These are phyloP conservation scores for Nephrotoma guestfalica DNA, from an alignment of 2,888 invertebrate species.

Conservation along the genomic window DNA sequence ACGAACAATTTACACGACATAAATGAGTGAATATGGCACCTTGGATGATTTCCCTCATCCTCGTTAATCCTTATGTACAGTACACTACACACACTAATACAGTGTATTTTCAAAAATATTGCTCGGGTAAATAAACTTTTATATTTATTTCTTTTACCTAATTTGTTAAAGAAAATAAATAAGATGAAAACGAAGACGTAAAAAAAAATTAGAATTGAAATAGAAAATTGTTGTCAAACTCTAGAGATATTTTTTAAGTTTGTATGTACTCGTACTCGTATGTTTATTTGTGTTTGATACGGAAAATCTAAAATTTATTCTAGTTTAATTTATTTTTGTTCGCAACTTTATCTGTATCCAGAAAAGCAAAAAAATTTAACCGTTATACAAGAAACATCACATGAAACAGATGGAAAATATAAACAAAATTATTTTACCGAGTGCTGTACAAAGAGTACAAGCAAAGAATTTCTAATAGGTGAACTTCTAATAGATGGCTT, in stretches of 20 bases:
- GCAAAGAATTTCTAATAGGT: too few relatives aligned
- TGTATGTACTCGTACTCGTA: too few relatives aligned
- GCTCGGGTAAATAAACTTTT: background rate
- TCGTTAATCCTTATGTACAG: background rate
- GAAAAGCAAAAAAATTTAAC: background rate
- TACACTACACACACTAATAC: background rate
- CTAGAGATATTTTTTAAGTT: background rate
- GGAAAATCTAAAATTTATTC: background rate
- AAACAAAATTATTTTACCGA: background rate
- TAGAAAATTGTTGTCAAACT: background rate
- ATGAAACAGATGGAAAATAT: background rate
- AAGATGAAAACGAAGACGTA: background rate
- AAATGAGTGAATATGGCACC: background rate
- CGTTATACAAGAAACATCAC: background rate
- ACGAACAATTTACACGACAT: background rate
- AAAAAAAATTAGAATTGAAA: background rate
- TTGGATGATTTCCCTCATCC: background rate
- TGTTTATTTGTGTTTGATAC: background rate
- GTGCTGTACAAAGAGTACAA: background rate
- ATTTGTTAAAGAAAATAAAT: background rate
- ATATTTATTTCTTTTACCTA: background rate
- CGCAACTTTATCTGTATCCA: background rate
- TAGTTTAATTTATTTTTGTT: background rate
- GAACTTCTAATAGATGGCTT: too few relatives aligned
- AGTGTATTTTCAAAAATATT: background rate